These are phyloP conservation scores for Anabacerthia variegaticeps DNA, from an alignment of 2,797 vertebrate species.

Conservation along the genomic window DNA sequence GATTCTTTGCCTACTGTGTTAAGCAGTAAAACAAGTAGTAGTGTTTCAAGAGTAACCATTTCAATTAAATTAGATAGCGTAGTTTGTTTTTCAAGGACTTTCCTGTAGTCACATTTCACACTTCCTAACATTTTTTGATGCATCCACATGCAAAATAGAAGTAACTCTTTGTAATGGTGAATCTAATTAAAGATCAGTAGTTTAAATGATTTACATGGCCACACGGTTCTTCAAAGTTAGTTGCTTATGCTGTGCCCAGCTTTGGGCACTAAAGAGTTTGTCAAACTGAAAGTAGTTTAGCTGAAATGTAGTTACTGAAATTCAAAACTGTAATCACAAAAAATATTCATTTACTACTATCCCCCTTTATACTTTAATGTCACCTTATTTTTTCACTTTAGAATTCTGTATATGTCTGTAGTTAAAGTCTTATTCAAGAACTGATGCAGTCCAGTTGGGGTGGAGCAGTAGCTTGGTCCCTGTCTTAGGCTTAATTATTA, in stretches of 20 bases:
- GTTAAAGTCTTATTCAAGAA: not conserved
- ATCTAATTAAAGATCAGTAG: not conserved
- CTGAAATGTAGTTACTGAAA: not conserved
- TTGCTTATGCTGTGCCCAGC: not conserved
- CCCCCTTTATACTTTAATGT: not conserved
- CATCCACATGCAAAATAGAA: not conserved
- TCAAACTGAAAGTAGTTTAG: not conserved
- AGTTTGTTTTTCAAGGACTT: slow-evolving; percentile 11
- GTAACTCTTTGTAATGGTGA: not conserved
- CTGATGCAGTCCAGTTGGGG: not conserved
- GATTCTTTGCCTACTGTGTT: slow-evolving; percentile 7
- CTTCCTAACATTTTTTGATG: not conserved
- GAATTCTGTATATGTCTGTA: not conserved
- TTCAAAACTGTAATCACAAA: not conserved
- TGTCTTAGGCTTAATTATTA: not conserved
- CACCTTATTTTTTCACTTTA: not conserved
- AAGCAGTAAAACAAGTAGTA: not conserved
- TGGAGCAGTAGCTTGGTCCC: not conserved
- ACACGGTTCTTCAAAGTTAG: not conserved
- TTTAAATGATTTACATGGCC: not conserved
- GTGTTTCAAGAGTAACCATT: not conserved
- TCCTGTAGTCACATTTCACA: not conserved
- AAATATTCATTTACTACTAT: not conserved
- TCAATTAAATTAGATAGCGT: not conserved
- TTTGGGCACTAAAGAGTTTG: not conserved